These are phyloP conservation scores for Coleophora deauratella DNA, from an alignment of 2,888 invertebrate genomes.

Conservation along the genomic window DNA sequence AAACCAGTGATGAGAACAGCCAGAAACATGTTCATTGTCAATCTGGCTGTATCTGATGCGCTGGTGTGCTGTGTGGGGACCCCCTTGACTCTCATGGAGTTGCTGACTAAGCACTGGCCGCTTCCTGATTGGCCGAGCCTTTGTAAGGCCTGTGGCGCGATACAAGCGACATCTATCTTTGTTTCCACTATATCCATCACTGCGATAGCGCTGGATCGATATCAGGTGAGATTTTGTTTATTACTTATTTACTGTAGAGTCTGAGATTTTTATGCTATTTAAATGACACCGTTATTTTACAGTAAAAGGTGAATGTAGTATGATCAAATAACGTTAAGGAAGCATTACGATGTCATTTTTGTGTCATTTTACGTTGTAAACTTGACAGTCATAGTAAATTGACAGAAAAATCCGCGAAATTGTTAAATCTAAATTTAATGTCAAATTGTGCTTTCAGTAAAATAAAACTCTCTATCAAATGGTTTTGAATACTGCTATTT, in stretches of 20 bases:
- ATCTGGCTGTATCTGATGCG: constrained; percentile 89
- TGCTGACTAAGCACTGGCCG: constrained; percentile 90
- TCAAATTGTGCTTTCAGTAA: too few relatives aligned
- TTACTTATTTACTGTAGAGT: constrained; percentile 12
- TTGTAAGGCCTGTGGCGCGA: constrained; percentile 89
- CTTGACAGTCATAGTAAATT: too few relatives aligned
- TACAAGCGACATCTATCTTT: constrained; percentile 93
- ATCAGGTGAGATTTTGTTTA: constrained; percentile 72
- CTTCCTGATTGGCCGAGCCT: constrained; percentile 83
- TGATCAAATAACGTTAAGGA: too few relatives aligned
- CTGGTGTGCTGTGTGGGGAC: constrained; percentile 92
- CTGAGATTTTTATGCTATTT: too few relatives aligned
- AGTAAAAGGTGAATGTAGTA: too few relatives aligned
- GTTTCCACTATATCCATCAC: constrained; percentile 96
- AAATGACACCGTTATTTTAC: too few relatives aligned
- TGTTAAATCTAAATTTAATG: too few relatives aligned
- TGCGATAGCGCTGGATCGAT: constrained; percentile 90
- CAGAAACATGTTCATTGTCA: constrained; percentile 92
- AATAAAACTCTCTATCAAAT: too few relatives aligned
- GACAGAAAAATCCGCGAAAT: too few relatives aligned
- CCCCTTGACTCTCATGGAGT: constrained; percentile 91
- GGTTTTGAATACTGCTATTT: too few relatives aligned
- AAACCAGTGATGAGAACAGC: constrained; percentile 94
- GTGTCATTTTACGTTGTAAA: too few relatives aligned
- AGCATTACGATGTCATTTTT: too few relatives aligned